A percentile compares a stretch with the other conserved stretches of the same genome.
Conservation (phyloP, 2,888 invertebrate species). For the Limnephilus lunatus region DNA sequence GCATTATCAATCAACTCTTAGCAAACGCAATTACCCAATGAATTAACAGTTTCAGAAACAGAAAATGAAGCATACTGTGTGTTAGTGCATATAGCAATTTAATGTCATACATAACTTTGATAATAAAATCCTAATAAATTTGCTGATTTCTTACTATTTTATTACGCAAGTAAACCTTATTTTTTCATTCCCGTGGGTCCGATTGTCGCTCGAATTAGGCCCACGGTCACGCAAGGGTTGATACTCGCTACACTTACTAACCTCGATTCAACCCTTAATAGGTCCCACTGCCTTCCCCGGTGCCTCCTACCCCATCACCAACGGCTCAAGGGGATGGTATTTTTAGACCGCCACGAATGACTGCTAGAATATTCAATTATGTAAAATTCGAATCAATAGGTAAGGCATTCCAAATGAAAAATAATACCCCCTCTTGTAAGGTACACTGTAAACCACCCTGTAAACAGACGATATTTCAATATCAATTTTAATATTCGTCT, state of each 20-base stretch:
- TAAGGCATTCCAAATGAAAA: constrained; percentile 29
- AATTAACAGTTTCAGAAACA: background rate
- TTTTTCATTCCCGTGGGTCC: background rate
- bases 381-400: constrained; percentile 48
- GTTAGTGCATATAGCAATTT: background rate
- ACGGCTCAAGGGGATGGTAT: constrained; percentile 3
- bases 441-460: background rate
- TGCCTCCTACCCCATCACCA: background rate
- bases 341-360: constrained; percentile 43
- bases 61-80: background rate
- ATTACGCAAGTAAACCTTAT: background rate
- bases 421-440: background rate
- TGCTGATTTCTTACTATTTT: background rate
- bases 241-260: background rate
- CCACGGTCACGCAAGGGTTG: background rate
- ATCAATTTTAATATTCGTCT: background rate
- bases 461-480: background rate
- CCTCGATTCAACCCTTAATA: constrained; percentile 4
- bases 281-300: background rate
- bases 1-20: background rate
- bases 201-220: background rate
- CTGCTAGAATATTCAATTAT: constrained; percentile 51
- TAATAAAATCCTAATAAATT: background rate
- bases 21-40: background rate
- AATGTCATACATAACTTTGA: background rate